A percentile compares a stretch with the other conserved stretches of the same genome.
Evolutionary conservation across 92 coral and sea anemone genomes (phyloP).

Genomic region (Pocillopora meandrina): DNA sequence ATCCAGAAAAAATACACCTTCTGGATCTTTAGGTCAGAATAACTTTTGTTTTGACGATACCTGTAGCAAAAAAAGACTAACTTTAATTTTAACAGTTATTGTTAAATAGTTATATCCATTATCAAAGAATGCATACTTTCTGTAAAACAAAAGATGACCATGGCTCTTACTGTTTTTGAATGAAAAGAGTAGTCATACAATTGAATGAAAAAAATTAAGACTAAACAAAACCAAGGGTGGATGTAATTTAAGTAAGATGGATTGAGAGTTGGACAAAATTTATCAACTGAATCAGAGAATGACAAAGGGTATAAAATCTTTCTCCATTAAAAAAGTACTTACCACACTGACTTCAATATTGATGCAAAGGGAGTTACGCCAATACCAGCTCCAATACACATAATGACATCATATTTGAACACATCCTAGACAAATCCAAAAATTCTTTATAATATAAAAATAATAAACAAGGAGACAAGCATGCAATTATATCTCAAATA

Average conservation of each 20-base stretch:
- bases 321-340: conserved; percentile 1
- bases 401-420: conserved; percentile 81
- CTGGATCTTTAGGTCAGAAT: conserved; percentile 64
- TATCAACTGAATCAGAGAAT: too few relatives aligned
- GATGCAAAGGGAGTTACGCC: conserved; percentile 99
- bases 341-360: conserved; percentile 92
- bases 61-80: conserved; percentile 24
- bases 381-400: conserved; percentile 98
- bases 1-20: conserved; percentile 96
- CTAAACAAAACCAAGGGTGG: too few relatives aligned
- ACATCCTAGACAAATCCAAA: conserved; percentile 62
- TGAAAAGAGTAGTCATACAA: too few relatives aligned
- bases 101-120: background rate
- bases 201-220: too few relatives aligned
- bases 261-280: too few relatives aligned
- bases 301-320: background rate
- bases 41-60: conserved; percentile 71
- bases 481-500: too few relatives aligned
- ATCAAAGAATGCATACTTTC: too few relatives aligned
- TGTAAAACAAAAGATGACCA: too few relatives aligned
- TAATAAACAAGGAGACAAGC: too few relatives aligned
- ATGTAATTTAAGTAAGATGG: too few relatives aligned
- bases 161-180: too few relatives aligned
- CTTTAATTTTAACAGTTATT: background rate
- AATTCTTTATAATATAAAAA: too few relatives aligned